Percentiles rank a stretch among this genome's conserved stretches.
phyloP scores from a whole-genome alignment of 2,797 vertebrate species.

The Ispidina picta region DNA sequence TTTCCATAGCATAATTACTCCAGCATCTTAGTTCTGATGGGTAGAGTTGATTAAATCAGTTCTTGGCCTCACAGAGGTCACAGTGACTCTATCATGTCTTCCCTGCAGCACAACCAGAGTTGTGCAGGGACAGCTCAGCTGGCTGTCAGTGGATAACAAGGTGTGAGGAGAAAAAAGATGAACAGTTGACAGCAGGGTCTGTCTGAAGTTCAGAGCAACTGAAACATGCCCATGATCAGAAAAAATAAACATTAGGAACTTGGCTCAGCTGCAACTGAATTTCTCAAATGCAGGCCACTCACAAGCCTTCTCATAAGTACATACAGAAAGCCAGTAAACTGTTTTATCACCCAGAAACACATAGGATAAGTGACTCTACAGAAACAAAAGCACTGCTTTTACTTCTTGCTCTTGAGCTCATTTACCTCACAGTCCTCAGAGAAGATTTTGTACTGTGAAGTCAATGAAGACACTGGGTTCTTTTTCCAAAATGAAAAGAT shows the following conservation, averaged over 20 bases:
- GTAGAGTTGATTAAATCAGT: background rate
- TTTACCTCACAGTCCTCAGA: background rate
- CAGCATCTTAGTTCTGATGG: background rate
- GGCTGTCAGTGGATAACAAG: background rate
- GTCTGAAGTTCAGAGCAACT: background rate
- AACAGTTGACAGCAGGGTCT: background rate
- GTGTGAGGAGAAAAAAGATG: background rate
- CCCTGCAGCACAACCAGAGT: background rate
- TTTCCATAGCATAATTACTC: background rate
- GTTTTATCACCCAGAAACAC: background rate
- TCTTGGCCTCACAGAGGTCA: background rate
- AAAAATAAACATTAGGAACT: background rate
- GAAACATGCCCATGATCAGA: background rate
- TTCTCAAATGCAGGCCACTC: background rate
- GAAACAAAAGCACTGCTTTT: background rate
- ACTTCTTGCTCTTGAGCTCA: background rate
- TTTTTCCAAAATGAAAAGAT: background rate
- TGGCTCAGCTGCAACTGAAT: background rate
- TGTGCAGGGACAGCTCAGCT: background rate
- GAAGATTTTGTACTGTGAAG: background rate
- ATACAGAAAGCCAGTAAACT: background rate
- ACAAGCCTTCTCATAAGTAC: background rate
- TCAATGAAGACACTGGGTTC: background rate
- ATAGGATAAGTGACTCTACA: background rate
- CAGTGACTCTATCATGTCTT: background rate